Evolutionary conservation across 92 coral and sea anemone species (phyloP).

Genomic region (Parazoanthus atlanticus): DNA sequence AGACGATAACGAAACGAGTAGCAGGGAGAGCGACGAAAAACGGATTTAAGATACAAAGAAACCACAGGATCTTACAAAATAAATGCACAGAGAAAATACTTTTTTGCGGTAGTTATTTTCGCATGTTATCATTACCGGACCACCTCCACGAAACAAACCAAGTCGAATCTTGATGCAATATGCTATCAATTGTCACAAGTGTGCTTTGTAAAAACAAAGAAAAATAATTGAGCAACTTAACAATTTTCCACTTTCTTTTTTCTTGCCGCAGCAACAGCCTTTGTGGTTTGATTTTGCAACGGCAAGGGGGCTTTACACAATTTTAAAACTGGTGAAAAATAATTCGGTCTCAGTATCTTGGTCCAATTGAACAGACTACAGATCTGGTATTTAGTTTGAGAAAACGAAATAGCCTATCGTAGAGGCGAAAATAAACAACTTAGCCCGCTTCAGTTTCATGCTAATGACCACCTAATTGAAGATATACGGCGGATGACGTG

Average conservation of each 20-base stretch:
- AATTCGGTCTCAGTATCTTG: constrained; percentile 76
- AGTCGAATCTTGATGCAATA: constrained; percentile 27
- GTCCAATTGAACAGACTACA: constrained; percentile 87
- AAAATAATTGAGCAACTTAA: constrained; percentile 2
- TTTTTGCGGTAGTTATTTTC: background rate
- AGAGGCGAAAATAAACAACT: constrained; percentile 79
- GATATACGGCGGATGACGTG: constrained; percentile 73
- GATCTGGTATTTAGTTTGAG: constrained; percentile 73
- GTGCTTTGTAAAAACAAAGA: constrained; percentile 21
- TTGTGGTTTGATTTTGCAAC: background rate
- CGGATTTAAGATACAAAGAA: background rate
- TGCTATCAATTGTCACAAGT: constrained; percentile 30
- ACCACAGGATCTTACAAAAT: background rate
- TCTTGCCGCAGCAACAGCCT: background rate
- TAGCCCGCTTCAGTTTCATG: constrained; percentile 92
- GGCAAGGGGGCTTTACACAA: background rate
- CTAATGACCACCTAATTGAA: constrained; percentile 87
- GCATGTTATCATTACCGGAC: background rate
- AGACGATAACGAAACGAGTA: background rate
- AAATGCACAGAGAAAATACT: background rate
- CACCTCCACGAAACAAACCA: background rate
- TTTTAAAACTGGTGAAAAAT: constrained; percentile 31
- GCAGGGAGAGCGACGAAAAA: background rate
- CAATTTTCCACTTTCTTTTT: background rate
- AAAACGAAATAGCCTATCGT: constrained; percentile 87